These are phyloP conservation scores for Ochropacha duplaris DNA, from an alignment of 2,888 invertebrate species.

Conservation along the genomic window DNA sequence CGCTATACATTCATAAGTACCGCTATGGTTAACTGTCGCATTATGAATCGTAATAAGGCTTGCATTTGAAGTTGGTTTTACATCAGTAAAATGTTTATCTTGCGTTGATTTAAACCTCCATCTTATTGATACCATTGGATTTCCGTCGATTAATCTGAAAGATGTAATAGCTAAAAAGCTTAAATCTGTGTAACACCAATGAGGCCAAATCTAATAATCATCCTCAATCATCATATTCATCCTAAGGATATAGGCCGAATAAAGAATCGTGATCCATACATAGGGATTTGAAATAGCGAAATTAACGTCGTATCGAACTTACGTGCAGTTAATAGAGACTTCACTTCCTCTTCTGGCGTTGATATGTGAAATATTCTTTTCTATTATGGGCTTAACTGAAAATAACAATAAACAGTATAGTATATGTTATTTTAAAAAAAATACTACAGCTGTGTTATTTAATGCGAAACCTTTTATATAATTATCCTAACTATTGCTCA, in stretches of 20 bases:
- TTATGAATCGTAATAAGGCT: neutral
- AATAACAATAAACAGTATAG: neutral
- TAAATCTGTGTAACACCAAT: too few species aligned
- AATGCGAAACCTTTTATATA: too few species aligned
- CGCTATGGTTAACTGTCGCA: neutral
- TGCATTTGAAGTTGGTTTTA: neutral
- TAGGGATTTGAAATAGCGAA: neutral
- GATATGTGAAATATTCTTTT: neutral
- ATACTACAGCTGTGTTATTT: too few species aligned
- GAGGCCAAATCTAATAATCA: too few species aligned
- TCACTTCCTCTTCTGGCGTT: neutral
- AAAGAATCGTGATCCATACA: too few species aligned
- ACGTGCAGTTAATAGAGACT: neutral
- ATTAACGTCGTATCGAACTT: neutral
- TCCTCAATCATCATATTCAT: too few species aligned
- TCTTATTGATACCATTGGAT: neutral
- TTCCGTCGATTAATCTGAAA: neutral
- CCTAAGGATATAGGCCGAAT: too few species aligned
- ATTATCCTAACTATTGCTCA: too few species aligned
- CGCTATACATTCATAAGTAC: neutral
- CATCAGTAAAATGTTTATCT: neutral
- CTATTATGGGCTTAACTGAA: neutral
- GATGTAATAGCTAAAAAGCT: neutral
- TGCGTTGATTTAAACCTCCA: neutral
- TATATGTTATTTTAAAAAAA: too few species aligned